Base-by-base conservation (phyloP, 2,113 vertebrate species). In the Odocoileus hemionus region DNA sequence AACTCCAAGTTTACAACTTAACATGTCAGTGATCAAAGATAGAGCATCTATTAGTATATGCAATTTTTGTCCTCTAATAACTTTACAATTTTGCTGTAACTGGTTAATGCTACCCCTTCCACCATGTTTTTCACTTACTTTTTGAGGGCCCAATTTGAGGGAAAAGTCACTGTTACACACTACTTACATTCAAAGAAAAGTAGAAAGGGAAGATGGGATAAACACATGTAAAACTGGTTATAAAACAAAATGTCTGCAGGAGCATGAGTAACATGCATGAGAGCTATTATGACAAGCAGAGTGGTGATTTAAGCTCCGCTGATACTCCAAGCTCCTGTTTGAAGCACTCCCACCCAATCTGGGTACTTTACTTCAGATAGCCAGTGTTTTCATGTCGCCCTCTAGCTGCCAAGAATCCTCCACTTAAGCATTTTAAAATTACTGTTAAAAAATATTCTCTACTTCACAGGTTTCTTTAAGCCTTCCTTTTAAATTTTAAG, bases 391-490 rank as follows among this genome's bases (percentile, higher is more conserved):
- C 43, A 21, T n/a, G 13, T 30, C 57, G 60, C n/a, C 33, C 50
- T 89, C 43, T 52, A 45, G 55, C 52, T 95, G 58, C 28, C 25
- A 60, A 85, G 57, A 88, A 95, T 4, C 23, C 33, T 83, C 50
- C 61, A 54, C 7, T 70, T 33, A 52, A 85, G 36, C 52, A 60
- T 47, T 88, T 90, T 36, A 54, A 39, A 76, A 61, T 76, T 13
- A 33, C n/a, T 79, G 45, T 28, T 86, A 86, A 88, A 92, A 96
- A 79, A 26, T 11, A 50, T 47, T 87, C 80, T 87, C 70, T 83
- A 76, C 55, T 84, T 96, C n/a, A 64, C 23, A 70, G 45, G 7
- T 90, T 96, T 80, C 86, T 83, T 95, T 96, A 52, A 93, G 28
- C 33, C 15, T 86, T 30, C 30, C 21, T 25, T 78, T 95, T 74